These are phyloP conservation scores for Gnathonemus longibarbis DNA, from an alignment of 2,113 vertebrate species.

Conservation along the genomic window DNA sequence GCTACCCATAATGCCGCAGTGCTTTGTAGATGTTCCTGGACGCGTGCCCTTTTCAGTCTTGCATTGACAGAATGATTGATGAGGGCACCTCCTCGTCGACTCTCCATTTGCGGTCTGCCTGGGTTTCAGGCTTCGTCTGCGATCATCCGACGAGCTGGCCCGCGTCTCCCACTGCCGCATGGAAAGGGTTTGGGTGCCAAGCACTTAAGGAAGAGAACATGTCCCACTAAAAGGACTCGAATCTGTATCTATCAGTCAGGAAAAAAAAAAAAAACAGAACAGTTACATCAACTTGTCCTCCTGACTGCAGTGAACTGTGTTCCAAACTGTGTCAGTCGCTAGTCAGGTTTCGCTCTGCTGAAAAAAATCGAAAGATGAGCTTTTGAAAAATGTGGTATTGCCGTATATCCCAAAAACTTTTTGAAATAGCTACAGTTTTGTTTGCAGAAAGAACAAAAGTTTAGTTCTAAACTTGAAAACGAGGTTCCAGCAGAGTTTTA, in stretches of 20 bases:
- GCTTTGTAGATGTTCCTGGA: not conserved
- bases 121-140: not conserved
- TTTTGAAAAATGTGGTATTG: not conserved
- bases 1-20: not conserved
- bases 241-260: not conserved
- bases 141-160: no score
- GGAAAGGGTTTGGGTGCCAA: constrained; percentile 16
- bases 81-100: not conserved
- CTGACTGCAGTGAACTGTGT: not conserved
- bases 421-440: not conserved
- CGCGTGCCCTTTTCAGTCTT: not conserved
- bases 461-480: not conserved
- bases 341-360: not conserved
- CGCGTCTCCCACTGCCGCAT: not conserved
- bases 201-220: not conserved
- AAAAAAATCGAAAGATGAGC: not conserved
- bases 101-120: not conserved
- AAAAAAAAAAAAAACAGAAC: not conserved
- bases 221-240: no score
- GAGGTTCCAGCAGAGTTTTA: not conserved
- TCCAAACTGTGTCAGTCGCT: not conserved
- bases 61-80: not conserved
- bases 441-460: not conserved
- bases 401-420: not conserved
- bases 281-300: not conserved